Base-by-base conservation (phyloP, 2,888 invertebrate species). In the Tetramorium bicarinatum region DNA sequence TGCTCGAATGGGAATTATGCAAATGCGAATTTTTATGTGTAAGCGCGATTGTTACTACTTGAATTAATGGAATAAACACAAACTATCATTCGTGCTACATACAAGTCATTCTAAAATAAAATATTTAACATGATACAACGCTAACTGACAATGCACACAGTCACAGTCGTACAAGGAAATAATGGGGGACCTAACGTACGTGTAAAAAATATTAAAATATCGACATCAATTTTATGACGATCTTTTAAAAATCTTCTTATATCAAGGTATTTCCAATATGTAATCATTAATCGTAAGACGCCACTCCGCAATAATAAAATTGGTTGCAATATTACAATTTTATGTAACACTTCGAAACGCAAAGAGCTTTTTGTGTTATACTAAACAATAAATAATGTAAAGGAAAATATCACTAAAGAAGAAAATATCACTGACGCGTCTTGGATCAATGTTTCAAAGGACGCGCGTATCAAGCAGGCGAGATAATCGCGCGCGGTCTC, bases 401-500 rank as follows among this genome's bases (percentile, higher is more conserved):
- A n/a, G 21, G 18, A 49, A 52, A 25, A 25, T 3, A 54, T 38
- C 25, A 38, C 18, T 25, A n/a, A 9, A 41, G 64, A 64, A 64
- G 64, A n/a, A n/a, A n/a, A n/a, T n/a, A n/a, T n/a, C n/a, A 52
- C 21, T n/a, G 13, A n/a, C 52, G 38, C 41, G 18, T n/a, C 18
- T 25, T 8, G 15, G 1, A 13, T 77, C 8, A 9, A 59, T 21
- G 56, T 44, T 56, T 44, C n/a, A 29, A 67, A 44, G 29, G 44
- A 56, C 52, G 38, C 71, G 44, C 8, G 29, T 38, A 44, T 66
- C 44, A 21, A 75, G 21, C 49, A n/a, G 15, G 38, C 75, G 4
- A 44, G 69, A 67, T 56, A 77, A 47, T 71, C 56, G 71, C 71
- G 21, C 47, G 38, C 18, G 21, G 47, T 47, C 47, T 25, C 21